Conservation (phyloP, 2,113 vertebrate species). For the Dicrurus megarhynchus region DNA sequence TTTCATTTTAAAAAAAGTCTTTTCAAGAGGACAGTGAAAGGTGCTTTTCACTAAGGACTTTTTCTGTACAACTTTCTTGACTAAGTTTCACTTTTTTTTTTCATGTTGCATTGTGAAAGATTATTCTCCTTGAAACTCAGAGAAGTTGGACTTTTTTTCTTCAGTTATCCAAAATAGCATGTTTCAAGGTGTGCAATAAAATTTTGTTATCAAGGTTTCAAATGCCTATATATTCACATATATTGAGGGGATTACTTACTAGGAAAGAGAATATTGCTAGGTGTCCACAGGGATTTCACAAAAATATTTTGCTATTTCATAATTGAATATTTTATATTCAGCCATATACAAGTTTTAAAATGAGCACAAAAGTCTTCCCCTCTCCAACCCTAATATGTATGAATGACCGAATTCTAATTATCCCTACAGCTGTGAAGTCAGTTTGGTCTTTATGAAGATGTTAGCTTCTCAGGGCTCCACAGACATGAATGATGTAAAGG, state of each 20-base stretch:
- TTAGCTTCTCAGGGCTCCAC: background rate
- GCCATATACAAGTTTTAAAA: background rate
- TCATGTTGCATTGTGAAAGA: background rate
- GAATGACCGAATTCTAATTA: background rate
- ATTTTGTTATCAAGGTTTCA: background rate
- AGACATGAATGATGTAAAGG: background rate
- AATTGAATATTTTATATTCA: background rate
- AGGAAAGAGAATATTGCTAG: background rate
- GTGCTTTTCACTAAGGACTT: background rate
- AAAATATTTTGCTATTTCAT: background rate
- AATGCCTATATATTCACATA: background rate
- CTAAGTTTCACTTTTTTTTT: background rate
- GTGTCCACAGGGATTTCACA: background rate
- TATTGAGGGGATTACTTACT: background rate
- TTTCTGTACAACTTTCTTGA: background rate
- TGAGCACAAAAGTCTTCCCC: background rate
- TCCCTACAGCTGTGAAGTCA: background rate
- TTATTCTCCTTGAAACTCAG: background rate
- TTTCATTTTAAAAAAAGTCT: background rate
- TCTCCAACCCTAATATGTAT: background rate
- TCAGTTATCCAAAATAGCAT: background rate
- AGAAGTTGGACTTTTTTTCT: background rate
- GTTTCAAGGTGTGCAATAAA: background rate
- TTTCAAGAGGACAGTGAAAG: background rate
- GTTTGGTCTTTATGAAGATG: background rate